Evolutionary conservation across 2,888 invertebrate genomes (phyloP).

Genomic region (Stenodema calcarata): DNA sequence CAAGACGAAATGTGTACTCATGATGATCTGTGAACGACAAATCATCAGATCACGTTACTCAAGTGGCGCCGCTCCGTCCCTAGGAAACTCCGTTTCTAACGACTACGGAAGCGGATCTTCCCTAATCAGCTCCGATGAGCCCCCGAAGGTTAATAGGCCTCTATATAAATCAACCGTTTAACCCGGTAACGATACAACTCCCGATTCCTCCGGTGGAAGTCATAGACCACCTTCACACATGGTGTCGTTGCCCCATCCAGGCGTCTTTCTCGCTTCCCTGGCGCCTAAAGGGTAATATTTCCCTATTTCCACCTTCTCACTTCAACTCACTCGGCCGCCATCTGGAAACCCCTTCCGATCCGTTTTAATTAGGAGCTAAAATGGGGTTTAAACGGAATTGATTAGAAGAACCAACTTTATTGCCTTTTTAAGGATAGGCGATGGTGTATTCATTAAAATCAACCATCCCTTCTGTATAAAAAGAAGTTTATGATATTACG

Average conservation of each 20-base stretch:
- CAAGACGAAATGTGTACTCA: too few species aligned
- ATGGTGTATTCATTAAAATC: not conserved
- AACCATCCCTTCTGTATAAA: not conserved
- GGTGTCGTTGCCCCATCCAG: not conserved
- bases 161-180: not conserved
- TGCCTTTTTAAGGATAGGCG: not conserved
- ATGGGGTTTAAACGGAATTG: not conserved
- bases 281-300: conserved; percentile 2
- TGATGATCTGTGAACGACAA: too few species aligned
- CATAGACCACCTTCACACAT: not conserved
- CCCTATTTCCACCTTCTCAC: not conserved
- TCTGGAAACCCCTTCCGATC: not conserved
- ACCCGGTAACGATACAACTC: not conserved
- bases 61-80: not conserved
- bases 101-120: not conserved
- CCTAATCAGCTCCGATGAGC: not conserved
- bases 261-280: not conserved
- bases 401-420: not conserved
- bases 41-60: not conserved
- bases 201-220: not conserved
- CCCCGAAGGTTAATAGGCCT: not conserved
- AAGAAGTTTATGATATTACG: not conserved
- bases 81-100: not conserved
- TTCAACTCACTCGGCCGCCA: not conserved
- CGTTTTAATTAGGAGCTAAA: not conserved